Base-by-base conservation (phyloP, 2,888 invertebrate genomes). In the Melanargia galathea region DNA sequence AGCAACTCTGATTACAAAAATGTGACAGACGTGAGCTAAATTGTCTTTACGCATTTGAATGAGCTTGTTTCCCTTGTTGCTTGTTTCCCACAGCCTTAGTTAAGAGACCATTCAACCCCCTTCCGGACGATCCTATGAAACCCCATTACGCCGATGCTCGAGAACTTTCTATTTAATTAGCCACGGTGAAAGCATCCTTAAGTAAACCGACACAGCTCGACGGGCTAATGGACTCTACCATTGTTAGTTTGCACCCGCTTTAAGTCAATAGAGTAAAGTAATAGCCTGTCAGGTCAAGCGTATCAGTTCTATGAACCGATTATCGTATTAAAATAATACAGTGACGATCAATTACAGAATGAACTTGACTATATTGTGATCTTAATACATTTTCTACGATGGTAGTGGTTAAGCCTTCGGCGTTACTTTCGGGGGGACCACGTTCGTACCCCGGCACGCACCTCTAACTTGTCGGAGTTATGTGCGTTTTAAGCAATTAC, bases 121-220 rank as follows among this genome's bases (percentile, higher is more conserved):
- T 45, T 54, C 62, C 48, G 55, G 45, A 30, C 40, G 48, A 45
- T 60, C 46, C 59, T 16, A 48, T 49, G 38, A 26, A 54, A 54
- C 10, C 55, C 62, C 63, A 54, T 60, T 68, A 66, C 30, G 33
- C n/a, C 18, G 56, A 51, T 55, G 46, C 26, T 63, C 62, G 67
- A 68, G 63, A 70, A 65, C 64, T 68, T 69, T 69, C 65, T 70
- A 71, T 71, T 69, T 66, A 69, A 71, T 71, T 71, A 71, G 62
- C 52, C 49, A 60, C 64, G 57, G 52, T 64, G 63, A 64, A 66
- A 70, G 66, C 67, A 65, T 65, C 71, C 71, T 70, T 69, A 69
- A 69, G 71, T 60, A 70, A 70, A 71, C 66, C 48, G 20, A 60
- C 56, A 57, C 62, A 62, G 55, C 65, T 61, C 59, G 24, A 62